Evolutionary conservation across 1,140 invertebrate species (phyloP).

Genomic region (Plectrocnemia conspersa): DNA sequence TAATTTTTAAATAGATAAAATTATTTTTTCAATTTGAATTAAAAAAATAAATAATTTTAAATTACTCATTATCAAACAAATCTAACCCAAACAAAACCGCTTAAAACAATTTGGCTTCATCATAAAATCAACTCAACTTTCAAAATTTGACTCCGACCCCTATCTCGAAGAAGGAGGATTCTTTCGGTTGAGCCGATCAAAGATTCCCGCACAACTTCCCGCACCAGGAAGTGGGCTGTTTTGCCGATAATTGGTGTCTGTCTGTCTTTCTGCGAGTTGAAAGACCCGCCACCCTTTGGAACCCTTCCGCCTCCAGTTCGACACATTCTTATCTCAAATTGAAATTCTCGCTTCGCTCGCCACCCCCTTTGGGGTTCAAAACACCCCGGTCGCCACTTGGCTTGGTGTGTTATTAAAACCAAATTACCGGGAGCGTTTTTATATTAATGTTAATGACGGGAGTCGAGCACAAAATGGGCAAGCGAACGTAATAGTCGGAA

Average conservation of each 20-base stretch:
- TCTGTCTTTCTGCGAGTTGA: background rate
- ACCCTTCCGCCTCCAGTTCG: slow-evolving; percentile 18
- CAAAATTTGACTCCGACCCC: no score
- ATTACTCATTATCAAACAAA: no score
- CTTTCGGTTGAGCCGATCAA: no score
- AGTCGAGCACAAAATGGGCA: background rate
- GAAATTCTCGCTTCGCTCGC: slow-evolving; percentile 33
- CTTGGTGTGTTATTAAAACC: slow-evolving; percentile 30
- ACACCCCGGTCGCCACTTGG: background rate
- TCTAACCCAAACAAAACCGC: no score
- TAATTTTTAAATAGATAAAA: no score
- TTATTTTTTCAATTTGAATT: no score
- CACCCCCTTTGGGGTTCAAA: slow-evolving; percentile 8
- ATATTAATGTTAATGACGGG: slow-evolving; percentile 27
- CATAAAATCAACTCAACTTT: no score
- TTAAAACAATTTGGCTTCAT: no score
- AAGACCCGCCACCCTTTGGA: background rate
- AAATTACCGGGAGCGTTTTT: slow-evolving; percentile 25
- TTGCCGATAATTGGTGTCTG: background rate
- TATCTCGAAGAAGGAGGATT: no score
- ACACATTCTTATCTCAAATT: slow-evolving; percentile 37
- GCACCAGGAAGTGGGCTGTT: no score
- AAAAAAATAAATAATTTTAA: no score
- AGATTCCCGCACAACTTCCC: no score
- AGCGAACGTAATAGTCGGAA: background rate